Conservation (phyloP, 2,888 invertebrate species). For the Nemotelus nigrinus region DNA sequence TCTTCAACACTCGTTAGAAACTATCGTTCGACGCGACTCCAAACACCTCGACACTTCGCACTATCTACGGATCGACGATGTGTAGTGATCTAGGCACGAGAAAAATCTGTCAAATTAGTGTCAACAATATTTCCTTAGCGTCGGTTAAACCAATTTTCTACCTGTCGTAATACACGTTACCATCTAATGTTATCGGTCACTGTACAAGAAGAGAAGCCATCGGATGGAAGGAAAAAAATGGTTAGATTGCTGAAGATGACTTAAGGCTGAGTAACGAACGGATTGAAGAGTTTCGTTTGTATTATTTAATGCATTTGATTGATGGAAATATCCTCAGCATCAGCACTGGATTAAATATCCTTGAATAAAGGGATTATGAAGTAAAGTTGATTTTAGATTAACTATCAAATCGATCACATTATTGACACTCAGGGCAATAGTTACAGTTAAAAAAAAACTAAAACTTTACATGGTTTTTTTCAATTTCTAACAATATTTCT, state of each 20-base stretch:
- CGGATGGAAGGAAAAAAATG: neutral
- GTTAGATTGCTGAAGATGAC: constrained; percentile 7
- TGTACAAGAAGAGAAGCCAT: neutral
- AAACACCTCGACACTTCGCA: constrained; percentile 28
- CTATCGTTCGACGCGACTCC: neutral
- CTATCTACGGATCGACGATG: constrained; percentile 6
- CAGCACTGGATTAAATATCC: no score
- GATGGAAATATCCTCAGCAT: no score
- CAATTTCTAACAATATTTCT: no score
- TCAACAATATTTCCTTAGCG: constrained; percentile 43
- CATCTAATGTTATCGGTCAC: constrained; percentile 34
- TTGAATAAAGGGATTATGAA: no score
- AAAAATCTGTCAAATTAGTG: constrained; percentile 44
- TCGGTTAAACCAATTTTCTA: constrained; percentile 43
- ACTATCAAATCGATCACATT: no score
- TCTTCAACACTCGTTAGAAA: constrained; percentile 18
- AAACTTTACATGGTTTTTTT: no score
- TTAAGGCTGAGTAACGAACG: neutral
- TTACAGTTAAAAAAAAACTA: no score
- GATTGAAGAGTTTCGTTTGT: neutral
- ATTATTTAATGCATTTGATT: no score
- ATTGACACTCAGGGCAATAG: no score
- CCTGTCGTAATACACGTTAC: constrained; percentile 32
- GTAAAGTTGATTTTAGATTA: no score
- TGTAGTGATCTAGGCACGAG: constrained; percentile 32